phyloP scores from a whole-genome alignment of 2,113 vertebrate genomes.

The Myotis brandtii region DNA sequence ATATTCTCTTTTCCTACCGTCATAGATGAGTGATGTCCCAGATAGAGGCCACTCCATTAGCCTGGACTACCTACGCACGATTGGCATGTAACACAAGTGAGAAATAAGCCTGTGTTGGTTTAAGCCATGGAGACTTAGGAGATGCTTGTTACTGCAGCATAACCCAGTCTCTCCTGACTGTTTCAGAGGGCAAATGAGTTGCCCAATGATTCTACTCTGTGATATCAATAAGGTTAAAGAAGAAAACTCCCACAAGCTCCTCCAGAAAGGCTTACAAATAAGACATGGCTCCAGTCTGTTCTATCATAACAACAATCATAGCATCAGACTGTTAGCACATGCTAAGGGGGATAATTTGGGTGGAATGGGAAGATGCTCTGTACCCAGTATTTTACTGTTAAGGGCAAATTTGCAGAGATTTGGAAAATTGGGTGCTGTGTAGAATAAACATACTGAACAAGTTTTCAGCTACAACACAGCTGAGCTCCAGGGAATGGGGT shows the following conservation, averaged over 20 bases:
- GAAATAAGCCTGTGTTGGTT: not conserved
- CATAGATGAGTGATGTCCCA: not conserved
- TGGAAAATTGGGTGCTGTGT: conserved; percentile 79
- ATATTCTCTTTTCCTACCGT: not conserved
- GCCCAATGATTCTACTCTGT: not conserved
- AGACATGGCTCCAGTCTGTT: not conserved
- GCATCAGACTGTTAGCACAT: conserved; percentile 55
- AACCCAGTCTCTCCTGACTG: conserved; percentile 1
- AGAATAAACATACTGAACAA: conserved; percentile 73
- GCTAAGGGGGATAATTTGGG: conserved; percentile 68
- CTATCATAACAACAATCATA: conserved; percentile 49
- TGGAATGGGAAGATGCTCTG: conserved; percentile 60
- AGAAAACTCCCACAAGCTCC: not conserved
- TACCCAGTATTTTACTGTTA: conserved; percentile 79
- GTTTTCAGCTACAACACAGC: conserved; percentile 82
- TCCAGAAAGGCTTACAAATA: not conserved
- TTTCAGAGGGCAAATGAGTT: not conserved
- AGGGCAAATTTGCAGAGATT: conserved; percentile 81
- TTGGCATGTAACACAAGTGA: not conserved
- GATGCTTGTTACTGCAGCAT: conserved; percentile 37
- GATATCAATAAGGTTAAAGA: not conserved
- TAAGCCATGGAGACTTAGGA: not conserved
- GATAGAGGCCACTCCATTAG: not conserved
- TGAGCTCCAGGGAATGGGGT: conserved; percentile 79
- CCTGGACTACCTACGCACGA: not conserved